Evolutionary conservation across 2,797 vertebrate species (phyloP), one percentile per base, ranked within the genome.

Genomic region (Sylvilagus floridanus): DNA sequence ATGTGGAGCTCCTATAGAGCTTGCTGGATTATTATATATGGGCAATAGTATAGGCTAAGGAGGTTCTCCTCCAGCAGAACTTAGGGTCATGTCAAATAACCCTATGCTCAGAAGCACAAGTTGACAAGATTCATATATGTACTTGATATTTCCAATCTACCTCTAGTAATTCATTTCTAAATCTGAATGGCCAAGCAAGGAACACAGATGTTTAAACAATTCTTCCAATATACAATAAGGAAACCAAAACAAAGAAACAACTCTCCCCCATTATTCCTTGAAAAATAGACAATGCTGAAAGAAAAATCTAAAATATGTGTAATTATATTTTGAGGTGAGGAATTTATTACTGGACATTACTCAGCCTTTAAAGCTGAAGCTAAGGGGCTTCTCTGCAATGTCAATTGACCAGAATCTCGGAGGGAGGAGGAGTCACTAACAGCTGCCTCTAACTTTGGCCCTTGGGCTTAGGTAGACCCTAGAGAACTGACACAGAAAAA

Each of bases 131-230:
- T 87, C 22, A 50, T 32, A 26, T 57, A 76, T 1, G 2, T 72
- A 78, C 8, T 47, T 5, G 19, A 5, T 52, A 16, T 65, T 76
- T 86, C 28, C 42, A 86, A 19, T 24, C 8, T 65, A 37, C 22
- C 73, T 91, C 72, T 65, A 83, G 42, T 71, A 32, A 65, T 69
- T 65, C 26, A 60, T 71, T 94, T 50, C 47, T 76, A 76, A 75
- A 50, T 92, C 21, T 71, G 65, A 92, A 32, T 77, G 81, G 71
- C 10, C 19, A 65, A 76, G 47, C 19, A 65, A 76, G 47, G 30
- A 71, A 57, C 11, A n/a, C n/a, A 89, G 30, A 21, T 77, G n/a
- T 24, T 94, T 85, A 54, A 83, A 77, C 65, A 77, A 87, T 1
- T 84, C 54, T 37, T 76, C 37, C n/a, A 66, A 24, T 54, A 52